Evolutionary conservation across 2,113 vertebrate species (phyloP).

Genomic region (Amazona guildingii): DNA sequence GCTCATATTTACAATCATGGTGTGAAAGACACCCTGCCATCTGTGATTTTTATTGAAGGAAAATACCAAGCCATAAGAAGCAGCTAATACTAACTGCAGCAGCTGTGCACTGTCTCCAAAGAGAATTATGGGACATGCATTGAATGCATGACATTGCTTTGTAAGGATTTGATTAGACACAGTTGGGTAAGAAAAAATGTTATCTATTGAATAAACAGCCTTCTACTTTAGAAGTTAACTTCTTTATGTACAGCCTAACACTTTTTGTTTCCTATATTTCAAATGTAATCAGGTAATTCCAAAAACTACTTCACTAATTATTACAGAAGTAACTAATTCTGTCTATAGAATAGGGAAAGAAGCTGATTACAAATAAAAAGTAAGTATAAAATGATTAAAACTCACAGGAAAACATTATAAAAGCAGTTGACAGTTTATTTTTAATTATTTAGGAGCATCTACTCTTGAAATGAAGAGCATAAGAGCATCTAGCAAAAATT

Average conservation of each 20-base stretch:
- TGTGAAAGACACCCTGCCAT: conserved; percentile 69
- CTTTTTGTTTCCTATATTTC: neutral
- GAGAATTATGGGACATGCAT: conserved; percentile 72
- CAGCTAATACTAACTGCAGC: conserved; percentile 73
- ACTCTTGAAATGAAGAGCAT: neutral
- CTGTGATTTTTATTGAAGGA: conserved; percentile 78
- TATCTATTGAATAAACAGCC: conserved; percentile 39
- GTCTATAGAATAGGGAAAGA: neutral
- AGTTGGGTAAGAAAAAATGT: conserved; percentile 45
- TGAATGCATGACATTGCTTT: conserved; percentile 67
- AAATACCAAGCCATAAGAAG: conserved; percentile 73
- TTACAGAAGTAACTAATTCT: conserved; percentile 25
- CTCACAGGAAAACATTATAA: neutral
- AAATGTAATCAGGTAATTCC: neutral
- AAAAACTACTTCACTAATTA: neutral
- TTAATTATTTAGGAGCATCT: neutral
- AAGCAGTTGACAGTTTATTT: neutral
- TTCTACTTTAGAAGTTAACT: conserved; percentile 21
- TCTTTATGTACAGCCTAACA: neutral
- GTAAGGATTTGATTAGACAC: conserved; percentile 68
- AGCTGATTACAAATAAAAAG: conserved; percentile 10
- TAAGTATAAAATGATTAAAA: neutral
- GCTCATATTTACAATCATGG: conserved; percentile 52
- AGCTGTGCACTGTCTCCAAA: conserved; percentile 79
- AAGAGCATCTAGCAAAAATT: neutral